A percentile compares a stretch with the other conserved stretches of the same genome.
phyloP scores from a whole-genome alignment of 2,888 invertebrate species.

The Pseudococcus viburni region DNA sequence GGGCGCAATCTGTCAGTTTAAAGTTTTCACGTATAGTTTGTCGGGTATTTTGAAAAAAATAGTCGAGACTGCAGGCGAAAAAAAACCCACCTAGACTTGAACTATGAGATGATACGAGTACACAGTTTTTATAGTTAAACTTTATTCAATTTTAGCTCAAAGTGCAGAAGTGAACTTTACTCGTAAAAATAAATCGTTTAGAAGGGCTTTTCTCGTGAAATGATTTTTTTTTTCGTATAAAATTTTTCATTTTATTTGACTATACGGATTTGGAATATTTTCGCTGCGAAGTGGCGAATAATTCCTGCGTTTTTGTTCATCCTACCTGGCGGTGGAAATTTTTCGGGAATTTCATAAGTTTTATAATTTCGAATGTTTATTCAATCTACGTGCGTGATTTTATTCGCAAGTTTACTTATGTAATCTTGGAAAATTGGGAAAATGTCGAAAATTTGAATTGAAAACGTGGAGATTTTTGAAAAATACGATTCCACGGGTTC shows the following conservation, averaged over 20 bases:
- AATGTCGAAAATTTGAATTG: too few relatives aligned
- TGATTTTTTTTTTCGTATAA: background rate
- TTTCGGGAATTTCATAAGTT: background rate
- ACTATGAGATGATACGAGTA: slow-evolving; percentile 7
- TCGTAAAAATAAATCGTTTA: slow-evolving; percentile 41
- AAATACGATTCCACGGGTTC: too few relatives aligned
- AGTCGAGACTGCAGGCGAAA: background rate
- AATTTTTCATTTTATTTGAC: background rate
- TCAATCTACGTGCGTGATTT: too few relatives aligned
- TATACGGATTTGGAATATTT: slow-evolving; percentile 13
- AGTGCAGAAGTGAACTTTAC: slow-evolving; percentile 51
- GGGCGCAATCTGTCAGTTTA: slow-evolving; percentile 53
- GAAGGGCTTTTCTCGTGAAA: background rate
- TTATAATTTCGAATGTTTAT: too few relatives aligned
- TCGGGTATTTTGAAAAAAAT: slow-evolving; percentile 1
- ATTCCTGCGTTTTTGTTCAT: background rate
- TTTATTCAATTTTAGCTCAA: slow-evolving; percentile 50
- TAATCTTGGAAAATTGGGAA: too few relatives aligned
- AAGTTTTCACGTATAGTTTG: slow-evolving; percentile 28
- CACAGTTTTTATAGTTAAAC: slow-evolving; percentile 25
- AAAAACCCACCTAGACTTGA: background rate
- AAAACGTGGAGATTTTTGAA: too few relatives aligned
- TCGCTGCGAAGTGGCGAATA: background rate
- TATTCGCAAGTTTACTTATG: too few relatives aligned
- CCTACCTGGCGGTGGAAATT: background rate